Conservation (phyloP, 2,797 vertebrate species). For the Diplodus sargus region DNA sequence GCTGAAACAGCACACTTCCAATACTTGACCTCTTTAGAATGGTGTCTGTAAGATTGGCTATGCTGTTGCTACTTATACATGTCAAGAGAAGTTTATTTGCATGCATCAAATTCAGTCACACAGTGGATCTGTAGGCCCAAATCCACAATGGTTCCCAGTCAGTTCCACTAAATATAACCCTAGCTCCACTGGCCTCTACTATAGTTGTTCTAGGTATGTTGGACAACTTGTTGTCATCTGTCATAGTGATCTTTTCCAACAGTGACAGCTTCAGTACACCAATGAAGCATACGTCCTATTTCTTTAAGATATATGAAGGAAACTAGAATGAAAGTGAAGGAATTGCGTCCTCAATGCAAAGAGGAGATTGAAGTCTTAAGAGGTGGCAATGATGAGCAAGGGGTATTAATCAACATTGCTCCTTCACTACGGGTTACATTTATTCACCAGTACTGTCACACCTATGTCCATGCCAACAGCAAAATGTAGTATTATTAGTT, state of each 20-base stretch:
- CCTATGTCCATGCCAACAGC: background rate
- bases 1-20: slow-evolving; percentile 40
- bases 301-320: background rate
- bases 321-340: background rate
- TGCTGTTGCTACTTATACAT: slow-evolving; percentile 22
- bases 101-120: background rate
- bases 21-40: slow-evolving; percentile 23
- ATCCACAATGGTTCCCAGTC: background rate
- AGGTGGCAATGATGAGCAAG: background rate
- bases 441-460: background rate
- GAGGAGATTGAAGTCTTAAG: background rate
- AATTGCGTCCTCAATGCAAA: background rate
- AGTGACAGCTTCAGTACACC: too few species aligned
- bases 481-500: background rate
- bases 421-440: background rate
- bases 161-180: background rate
- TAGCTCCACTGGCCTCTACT: background rate
- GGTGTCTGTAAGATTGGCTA: slow-evolving; percentile 21
- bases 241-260: background rate
- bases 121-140: background rate
- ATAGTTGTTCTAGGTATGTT: background rate
- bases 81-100: slow-evolving; percentile 26
- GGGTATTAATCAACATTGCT: background rate
- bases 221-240: background rate
- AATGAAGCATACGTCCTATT: background rate